Percentiles rank a stretch among this genome's conserved stretches.
Conservation (phyloP, 1,140 invertebrate species). For the Brachionus asplanchnoidis region DNA sequence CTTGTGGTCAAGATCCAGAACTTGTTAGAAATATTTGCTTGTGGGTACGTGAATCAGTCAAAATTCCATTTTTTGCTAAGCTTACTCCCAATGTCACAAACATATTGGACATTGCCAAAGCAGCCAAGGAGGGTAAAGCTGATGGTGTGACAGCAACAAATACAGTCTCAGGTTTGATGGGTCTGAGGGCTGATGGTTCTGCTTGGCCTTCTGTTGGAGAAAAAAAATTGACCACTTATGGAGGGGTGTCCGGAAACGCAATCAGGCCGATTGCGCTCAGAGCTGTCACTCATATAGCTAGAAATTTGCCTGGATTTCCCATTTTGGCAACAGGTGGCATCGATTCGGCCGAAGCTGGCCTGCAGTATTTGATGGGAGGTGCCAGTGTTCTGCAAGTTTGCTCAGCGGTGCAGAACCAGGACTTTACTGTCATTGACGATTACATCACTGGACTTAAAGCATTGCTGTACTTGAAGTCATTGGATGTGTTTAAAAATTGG, state of each 20-base stretch:
- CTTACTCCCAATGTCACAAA: slow-evolving; percentile 95
- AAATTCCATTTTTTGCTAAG: slow-evolving; percentile 96
- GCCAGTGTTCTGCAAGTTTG: slow-evolving; percentile 86
- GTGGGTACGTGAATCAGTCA: slow-evolving; percentile 78
- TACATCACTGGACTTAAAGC: slow-evolving; percentile 84
- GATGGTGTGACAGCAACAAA: slow-evolving; percentile 94
- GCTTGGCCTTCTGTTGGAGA: slow-evolving; percentile 86
- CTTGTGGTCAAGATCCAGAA: slow-evolving; percentile 82
- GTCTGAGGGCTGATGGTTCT: slow-evolving; percentile 68
- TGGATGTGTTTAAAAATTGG: slow-evolving; percentile 69
- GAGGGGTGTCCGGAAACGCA: slow-evolving; percentile 90
- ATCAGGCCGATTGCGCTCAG: slow-evolving; percentile 83
- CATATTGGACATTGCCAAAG: slow-evolving; percentile 77
- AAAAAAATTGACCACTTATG: slow-evolving; percentile 81
- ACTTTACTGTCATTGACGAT: slow-evolving; percentile 88
- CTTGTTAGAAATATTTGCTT: slow-evolving; percentile 80
- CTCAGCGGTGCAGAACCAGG: slow-evolving; percentile 95
- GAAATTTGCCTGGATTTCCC: slow-evolving; percentile 75
- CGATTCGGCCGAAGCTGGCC: slow-evolving; percentile 84
- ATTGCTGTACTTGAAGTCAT: slow-evolving; percentile 73
- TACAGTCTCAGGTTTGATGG: slow-evolving; percentile 88
- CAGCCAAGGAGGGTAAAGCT: slow-evolving; percentile 81
- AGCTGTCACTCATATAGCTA: slow-evolving; percentile 79
- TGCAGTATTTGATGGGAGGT: slow-evolving; percentile 87
- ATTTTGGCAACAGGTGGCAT: slow-evolving; percentile 91